A percentile compares a stretch with the other conserved stretches of the same genome.
These are phyloP conservation scores for Alentia gelatinosa DNA, from an alignment of 2,888 invertebrate genomes.

Conservation along the genomic window DNA sequence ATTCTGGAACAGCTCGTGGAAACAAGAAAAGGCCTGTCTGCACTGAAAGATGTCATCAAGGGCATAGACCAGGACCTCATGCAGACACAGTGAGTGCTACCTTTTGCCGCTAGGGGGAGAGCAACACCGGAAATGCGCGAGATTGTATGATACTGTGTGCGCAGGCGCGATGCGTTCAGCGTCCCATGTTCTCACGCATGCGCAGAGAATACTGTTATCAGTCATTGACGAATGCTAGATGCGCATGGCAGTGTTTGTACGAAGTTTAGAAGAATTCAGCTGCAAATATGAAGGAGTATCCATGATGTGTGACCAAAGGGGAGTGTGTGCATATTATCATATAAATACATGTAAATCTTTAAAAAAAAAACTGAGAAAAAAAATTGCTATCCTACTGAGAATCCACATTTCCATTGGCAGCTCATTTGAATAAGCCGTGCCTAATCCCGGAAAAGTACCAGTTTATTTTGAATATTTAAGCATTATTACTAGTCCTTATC, in stretches of 20 bases:
- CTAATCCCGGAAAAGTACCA: no score
- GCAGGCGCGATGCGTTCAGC: not conserved
- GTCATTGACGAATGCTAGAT: not conserved
- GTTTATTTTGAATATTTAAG: no score
- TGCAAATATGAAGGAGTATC: not conserved
- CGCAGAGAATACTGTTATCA: not conserved
- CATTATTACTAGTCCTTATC: no score
- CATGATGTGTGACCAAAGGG: not conserved
- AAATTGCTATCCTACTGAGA: no score
- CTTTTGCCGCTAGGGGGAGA: not conserved
- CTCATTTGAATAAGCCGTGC: no score
- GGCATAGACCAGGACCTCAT: conserved; percentile 37
- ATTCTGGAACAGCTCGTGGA: conserved; percentile 40
- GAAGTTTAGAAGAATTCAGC: not conserved
- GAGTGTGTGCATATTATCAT: no score
- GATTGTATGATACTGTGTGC: not conserved
- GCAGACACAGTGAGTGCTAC: conserved; percentile 46
- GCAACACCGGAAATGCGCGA: not conserved
- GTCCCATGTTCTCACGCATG: not conserved
- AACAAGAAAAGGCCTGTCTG: conserved; percentile 40
- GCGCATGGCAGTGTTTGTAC: not conserved
- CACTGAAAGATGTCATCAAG: conserved; percentile 25
- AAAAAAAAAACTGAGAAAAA: no score
- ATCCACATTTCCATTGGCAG: no score
- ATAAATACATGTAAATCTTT: no score